Evolutionary conservation across 2,888 invertebrate genomes (phyloP).

Genomic region (Baccha elongata): DNA sequence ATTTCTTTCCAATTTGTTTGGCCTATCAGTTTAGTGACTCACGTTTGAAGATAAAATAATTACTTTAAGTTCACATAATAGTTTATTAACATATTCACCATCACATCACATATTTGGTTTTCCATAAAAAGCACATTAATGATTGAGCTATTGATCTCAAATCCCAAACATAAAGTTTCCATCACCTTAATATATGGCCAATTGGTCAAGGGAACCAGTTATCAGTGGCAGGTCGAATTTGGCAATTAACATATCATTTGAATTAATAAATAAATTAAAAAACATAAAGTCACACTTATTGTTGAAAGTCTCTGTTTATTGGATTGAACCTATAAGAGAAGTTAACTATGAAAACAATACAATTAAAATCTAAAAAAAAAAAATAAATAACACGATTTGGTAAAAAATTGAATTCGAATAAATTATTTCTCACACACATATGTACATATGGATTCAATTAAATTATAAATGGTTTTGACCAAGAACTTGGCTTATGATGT

Average conservation of each 20-base stretch:
- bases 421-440: too few species aligned
- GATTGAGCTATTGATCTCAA: neutral
- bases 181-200: neutral
- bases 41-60: too few species aligned
- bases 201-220: constrained; percentile 19
- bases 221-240: neutral
- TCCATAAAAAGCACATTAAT: too few species aligned
- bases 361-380: neutral
- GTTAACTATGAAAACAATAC: constrained; percentile 4
- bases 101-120: too few species aligned
- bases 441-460: too few species aligned
- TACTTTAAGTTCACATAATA: too few species aligned
- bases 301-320: constrained; percentile 39
- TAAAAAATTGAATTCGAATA: neutral
- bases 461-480: constrained; percentile 15
- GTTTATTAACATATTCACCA: too few species aligned
- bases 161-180: neutral
- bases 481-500: constrained; percentile 49
- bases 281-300: constrained; percentile 17
- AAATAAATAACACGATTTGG: constrained; percentile 30
- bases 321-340: neutral
- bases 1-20: too few species aligned
- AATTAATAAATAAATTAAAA: constrained; percentile 15
- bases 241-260: neutral
- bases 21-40: too few species aligned